A percentile compares a stretch with the other conserved stretches of the same genome.
Evolutionary conservation across 2,888 invertebrate genomes (phyloP).

Genomic region (Neoaliturus tenellus): DNA sequence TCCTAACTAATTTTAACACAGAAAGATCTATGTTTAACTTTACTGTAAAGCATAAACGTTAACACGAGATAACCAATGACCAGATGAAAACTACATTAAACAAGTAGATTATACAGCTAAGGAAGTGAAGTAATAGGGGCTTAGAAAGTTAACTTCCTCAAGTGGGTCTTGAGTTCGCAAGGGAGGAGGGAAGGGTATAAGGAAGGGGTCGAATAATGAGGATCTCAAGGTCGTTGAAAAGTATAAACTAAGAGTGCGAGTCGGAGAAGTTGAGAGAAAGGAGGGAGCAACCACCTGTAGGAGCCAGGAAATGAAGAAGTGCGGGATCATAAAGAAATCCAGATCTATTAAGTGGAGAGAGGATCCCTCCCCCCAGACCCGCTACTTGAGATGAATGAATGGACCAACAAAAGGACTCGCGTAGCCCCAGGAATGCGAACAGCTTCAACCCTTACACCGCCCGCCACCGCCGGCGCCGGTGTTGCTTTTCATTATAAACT

Average conservation of each 20-base stretch:
- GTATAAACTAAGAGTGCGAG: slow-evolving; percentile 47
- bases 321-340: slow-evolving; percentile 57
- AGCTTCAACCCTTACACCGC: slow-evolving; percentile 23
- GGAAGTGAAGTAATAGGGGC: background rate
- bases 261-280: background rate
- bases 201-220: slow-evolving; percentile 18
- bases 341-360: slow-evolving; percentile 53
- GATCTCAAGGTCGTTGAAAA: slow-evolving; percentile 49
- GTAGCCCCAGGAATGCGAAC: slow-evolving; percentile 47
- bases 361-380: background rate
- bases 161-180: slow-evolving; percentile 4
- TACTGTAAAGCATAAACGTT: too few species aligned
- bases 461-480: too few species aligned
- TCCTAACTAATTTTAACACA: too few species aligned
- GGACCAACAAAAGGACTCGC: slow-evolving; percentile 47
- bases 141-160: slow-evolving; percentile 18
- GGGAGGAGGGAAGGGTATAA: background rate
- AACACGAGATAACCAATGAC: too few species aligned
- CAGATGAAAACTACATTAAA: too few species aligned
- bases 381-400: slow-evolving; percentile 51
- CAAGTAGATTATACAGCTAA: background rate
- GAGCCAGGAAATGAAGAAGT: slow-evolving; percentile 46
- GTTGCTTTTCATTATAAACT: slow-evolving; percentile 50
- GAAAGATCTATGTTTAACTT: too few species aligned
- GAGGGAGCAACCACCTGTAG: slow-evolving; percentile 47